Conservation (phyloP, 2,888 invertebrate genomes). For the Taphrorychus bicolor region DNA sequence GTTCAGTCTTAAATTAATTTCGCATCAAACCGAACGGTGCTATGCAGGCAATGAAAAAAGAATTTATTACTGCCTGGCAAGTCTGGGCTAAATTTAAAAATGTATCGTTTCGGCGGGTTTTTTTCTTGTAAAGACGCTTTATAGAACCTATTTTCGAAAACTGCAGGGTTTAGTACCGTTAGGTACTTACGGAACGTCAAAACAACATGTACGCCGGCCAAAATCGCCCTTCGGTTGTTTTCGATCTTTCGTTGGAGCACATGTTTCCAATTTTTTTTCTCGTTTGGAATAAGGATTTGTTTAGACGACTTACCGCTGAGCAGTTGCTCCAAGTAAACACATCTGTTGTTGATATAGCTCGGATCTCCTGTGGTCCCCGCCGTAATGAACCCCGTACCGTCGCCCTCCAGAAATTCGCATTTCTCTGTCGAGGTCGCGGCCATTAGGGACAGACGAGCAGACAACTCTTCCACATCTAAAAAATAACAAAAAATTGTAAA, state of each 20-base stretch:
- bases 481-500: conserved; percentile 44
- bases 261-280: conserved; percentile 13
- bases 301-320: conserved; percentile 61
- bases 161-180: too few relatives aligned
- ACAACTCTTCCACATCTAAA: conserved; percentile 75
- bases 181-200: too few relatives aligned
- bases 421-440: conserved; percentile 61
- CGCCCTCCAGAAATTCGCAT: conserved; percentile 56
- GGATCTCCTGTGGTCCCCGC: conserved; percentile 55
- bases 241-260: conserved; percentile 2
- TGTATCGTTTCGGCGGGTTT: too few relatives aligned
- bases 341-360: conserved; percentile 63
- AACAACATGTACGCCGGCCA: too few relatives aligned
- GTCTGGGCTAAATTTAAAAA: not conserved
- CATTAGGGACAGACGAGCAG: conserved; percentile 74
- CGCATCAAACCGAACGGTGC: conserved; percentile 8
- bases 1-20: conserved; percentile 28
- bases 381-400: conserved; percentile 28
- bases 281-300: conserved; percentile 1
- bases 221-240: not conserved
- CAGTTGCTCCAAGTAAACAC: conserved; percentile 66
- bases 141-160: too few relatives aligned
- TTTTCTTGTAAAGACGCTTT: too few relatives aligned
- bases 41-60: conserved; percentile 18
- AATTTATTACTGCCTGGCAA: conserved; percentile 17